Conservation (phyloP, 1,140 invertebrate genomes). For the Psix sp. region DNA sequence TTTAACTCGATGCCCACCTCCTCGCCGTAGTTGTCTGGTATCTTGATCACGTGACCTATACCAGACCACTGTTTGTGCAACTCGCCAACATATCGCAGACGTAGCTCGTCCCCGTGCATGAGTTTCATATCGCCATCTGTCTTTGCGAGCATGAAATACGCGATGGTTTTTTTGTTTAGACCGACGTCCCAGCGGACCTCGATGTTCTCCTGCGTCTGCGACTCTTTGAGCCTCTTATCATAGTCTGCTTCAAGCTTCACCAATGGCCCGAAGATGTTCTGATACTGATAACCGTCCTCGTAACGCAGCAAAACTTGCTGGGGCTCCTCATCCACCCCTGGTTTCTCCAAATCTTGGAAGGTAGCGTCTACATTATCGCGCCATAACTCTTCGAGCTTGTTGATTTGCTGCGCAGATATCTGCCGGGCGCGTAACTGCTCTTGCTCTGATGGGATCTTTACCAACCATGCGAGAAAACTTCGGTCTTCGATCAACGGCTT, state of each 20-base stretch:
- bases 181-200: slow-evolving; percentile 99
- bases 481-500: slow-evolving; percentile 98
- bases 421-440: slow-evolving; percentile 96
- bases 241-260: slow-evolving; percentile 99
- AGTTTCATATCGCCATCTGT: slow-evolving; percentile 98
- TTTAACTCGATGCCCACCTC: slow-evolving; percentile 99
- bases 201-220: slow-evolving; percentile 98
- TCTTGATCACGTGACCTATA: slow-evolving; percentile 98
- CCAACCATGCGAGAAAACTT: slow-evolving; percentile 96
- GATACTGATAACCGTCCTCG: slow-evolving; percentile 99
- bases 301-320: slow-evolving; percentile 95
- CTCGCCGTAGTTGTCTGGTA: slow-evolving; percentile 99
- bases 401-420: slow-evolving; percentile 97
- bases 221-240: slow-evolving; percentile 98
- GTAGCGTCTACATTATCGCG: slow-evolving; percentile 98
- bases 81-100: slow-evolving; percentile 95
- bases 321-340: slow-evolving; percentile 97
- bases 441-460: slow-evolving; percentile 96
- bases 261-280: slow-evolving; percentile 98
- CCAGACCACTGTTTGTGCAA: slow-evolving; percentile 95
- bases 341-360: slow-evolving; percentile 98
- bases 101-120: slow-evolving; percentile 99
- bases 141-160: slow-evolving; percentile 98
- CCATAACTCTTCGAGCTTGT: slow-evolving; percentile 99
- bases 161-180: slow-evolving; percentile 98